Evolutionary conservation across 2,797 vertebrate species (phyloP).

Genomic region (Mycteria americana): DNA sequence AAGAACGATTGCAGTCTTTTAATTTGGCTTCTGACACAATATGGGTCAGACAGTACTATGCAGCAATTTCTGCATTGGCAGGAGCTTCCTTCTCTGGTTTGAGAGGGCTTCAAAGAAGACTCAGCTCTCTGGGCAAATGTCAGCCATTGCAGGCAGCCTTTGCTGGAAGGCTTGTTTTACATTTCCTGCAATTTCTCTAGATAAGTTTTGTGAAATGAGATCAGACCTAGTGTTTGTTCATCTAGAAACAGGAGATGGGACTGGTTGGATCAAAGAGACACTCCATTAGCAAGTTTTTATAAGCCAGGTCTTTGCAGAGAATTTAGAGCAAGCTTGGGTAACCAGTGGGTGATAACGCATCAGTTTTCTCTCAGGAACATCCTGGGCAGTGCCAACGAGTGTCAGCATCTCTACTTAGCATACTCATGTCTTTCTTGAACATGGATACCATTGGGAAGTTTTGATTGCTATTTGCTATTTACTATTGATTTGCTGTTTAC

Average conservation of each 20-base stretch:
- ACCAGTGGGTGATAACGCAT: background rate
- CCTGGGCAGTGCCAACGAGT: background rate
- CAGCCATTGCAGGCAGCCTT: background rate
- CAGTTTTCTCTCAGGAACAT: background rate
- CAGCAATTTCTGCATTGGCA: background rate
- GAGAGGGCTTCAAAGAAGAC: background rate
- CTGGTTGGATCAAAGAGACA: background rate
- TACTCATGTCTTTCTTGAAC: background rate
- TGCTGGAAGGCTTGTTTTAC: background rate
- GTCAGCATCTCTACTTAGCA: background rate
- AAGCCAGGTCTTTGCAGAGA: background rate
- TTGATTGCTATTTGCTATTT: background rate
- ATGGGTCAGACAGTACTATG: background rate
- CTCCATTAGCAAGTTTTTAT: background rate
- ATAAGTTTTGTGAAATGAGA: background rate
- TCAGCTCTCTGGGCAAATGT: background rate
- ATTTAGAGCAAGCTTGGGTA: background rate
- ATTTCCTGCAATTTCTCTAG: background rate
- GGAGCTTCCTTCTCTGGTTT: background rate
- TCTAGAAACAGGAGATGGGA: background rate
- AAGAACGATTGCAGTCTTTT: background rate
- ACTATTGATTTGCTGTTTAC: background rate
- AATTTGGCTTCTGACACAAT: background rate
- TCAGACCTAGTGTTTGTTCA: background rate
- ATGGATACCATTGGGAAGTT: background rate